phyloP scores from a whole-genome alignment of 2,113 vertebrate genomes.

The Eclectus roratus region DNA sequence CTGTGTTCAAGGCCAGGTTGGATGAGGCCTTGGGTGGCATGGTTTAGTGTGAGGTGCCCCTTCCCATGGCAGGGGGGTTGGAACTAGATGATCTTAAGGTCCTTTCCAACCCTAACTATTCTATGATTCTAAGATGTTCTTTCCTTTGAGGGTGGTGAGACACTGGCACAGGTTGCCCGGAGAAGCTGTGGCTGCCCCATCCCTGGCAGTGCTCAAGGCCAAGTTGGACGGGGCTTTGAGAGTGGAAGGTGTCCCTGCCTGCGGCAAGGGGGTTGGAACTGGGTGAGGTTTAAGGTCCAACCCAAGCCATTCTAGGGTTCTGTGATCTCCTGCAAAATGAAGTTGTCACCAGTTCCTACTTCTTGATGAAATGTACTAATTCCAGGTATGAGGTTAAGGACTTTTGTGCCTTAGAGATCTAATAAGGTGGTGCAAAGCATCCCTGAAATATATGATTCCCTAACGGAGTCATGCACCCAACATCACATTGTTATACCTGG shows the following conservation, averaged over 20 bases:
- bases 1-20: too few species aligned
- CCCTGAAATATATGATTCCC: accelerated
- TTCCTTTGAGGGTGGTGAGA: not conserved
- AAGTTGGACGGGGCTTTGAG: not conserved
- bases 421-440: too few species aligned
- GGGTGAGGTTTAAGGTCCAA: not conserved
- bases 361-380: accelerated
- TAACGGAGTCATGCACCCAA: accelerated
- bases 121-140: not conserved
- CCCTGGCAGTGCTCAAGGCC: not conserved
- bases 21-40: too few species aligned
- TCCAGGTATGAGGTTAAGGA: not conserved
- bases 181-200: not conserved
- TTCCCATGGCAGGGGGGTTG: too few species aligned
- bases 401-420: not conserved
- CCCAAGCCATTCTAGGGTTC: not conserved
- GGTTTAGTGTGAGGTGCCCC: too few species aligned
- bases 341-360: not conserved
- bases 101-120: too few species aligned
- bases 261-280: not conserved
- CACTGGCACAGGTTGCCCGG: not conserved
- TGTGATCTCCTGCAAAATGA: not conserved
- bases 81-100: too few species aligned
- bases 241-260: not conserved
- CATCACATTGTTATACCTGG: slow-evolving; percentile 76